Evolutionary conservation across 2,797 vertebrate species (phyloP), one percentile per base, ranked within the genome.

Genomic region (Gallinago solitaria): DNA sequence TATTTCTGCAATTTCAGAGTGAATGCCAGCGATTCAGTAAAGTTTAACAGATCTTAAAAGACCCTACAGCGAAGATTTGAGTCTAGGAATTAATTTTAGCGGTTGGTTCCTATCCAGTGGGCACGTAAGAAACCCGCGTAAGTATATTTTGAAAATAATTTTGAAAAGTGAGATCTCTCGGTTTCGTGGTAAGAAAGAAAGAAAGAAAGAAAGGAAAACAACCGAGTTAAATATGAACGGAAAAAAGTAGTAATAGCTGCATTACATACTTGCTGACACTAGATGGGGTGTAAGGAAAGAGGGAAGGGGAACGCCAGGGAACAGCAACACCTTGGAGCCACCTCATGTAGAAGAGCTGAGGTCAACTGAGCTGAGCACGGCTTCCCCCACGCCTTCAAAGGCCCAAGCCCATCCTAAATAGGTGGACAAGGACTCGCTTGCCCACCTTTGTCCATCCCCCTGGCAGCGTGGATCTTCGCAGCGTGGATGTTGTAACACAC

Each of bases 211-310:
- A 25, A 80, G 48, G 43, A 23, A n/a, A 79, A n/a, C 8, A 50
- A 24, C 23, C 0, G 23, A 50, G 17, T 37, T 77, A 16, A 37
- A 4, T 8, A 18, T 0, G 35, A 60, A 53, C 3, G 0, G 2
- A 9, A 33, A 37, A 20, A 21, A 1, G 0, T 4, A 25, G 77
- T 23, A 45, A 24, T 5, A 71, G 30, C 78, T 92, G 96, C 78
- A n/a, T 57, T 96, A 41, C 90, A 23, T 9, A 14, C 25, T 9
- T 54, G 61, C 35, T 37, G 77, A 89, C 95, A 68, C 95, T 96
- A 95, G 95, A 96, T 93, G 96, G 93, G 57, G 96, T 83, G 86
- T 91, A 67, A 95, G 86, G 86, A 95, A 92, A 96, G 92, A 78
- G 50, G n/a, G 83, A 96, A 82, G 37, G 33, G 41, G 50, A 91